phyloP scores from a whole-genome alignment of 2,113 vertebrate genomes.

The Cricetomys ansorgei region DNA sequence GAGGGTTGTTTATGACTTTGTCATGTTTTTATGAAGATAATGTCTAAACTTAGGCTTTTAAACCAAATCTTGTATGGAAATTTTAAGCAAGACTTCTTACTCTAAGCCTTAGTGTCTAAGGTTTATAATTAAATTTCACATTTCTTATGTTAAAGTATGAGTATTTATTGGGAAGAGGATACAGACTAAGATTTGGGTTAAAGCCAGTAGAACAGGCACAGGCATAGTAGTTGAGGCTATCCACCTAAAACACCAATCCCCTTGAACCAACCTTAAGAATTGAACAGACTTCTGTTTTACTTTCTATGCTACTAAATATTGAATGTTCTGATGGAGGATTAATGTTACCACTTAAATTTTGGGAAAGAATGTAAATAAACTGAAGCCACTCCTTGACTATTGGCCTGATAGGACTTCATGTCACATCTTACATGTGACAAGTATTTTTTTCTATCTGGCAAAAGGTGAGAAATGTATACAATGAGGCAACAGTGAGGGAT shows the following conservation, averaged over 20 bases:
- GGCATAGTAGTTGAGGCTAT: neutral
- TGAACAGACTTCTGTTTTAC: neutral
- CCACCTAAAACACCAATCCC: neutral
- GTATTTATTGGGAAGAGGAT: neutral
- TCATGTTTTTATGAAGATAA: neutral
- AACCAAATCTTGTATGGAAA: neutral
- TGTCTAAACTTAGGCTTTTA: neutral
- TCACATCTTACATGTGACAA: neutral
- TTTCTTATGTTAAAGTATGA: neutral
- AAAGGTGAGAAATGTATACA: neutral
- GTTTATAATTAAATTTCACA: neutral
- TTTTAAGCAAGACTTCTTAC: conserved; percentile 40
- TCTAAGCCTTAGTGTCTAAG: neutral
- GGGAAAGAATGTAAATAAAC: neutral
- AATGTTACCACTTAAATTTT: conserved; percentile 9
- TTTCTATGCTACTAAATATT: neutral
- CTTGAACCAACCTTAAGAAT: neutral
- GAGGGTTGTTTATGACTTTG: neutral
- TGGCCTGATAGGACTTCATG: neutral
- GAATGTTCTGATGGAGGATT: neutral
- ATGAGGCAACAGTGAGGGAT: neutral
- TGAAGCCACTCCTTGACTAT: neutral
- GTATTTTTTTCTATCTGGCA: neutral
- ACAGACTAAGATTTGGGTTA: neutral
- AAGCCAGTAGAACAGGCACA: neutral